Percentiles rank a stretch among this genome's conserved stretches.
Conservation (phyloP, 2,797 vertebrate genomes). For the Dendrocincla tyrannina region DNA sequence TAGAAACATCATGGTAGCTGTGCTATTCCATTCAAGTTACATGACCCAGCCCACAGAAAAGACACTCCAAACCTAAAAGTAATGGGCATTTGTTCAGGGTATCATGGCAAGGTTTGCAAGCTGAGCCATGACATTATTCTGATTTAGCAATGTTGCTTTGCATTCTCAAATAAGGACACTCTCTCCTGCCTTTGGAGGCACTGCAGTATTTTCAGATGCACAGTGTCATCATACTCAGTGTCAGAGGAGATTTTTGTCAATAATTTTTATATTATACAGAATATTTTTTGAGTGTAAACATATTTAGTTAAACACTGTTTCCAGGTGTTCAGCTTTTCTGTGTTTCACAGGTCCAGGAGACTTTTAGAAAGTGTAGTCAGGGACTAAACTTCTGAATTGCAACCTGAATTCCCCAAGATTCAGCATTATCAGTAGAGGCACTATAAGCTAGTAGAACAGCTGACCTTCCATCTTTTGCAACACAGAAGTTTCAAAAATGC, state of each 20-base stretch:
- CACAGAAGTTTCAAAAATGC: background rate
- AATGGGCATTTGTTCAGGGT: background rate
- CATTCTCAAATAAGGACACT: background rate
- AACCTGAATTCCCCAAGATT: background rate
- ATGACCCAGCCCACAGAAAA: background rate
- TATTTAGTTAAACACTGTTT: background rate
- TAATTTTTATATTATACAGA: background rate
- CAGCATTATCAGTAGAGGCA: background rate
- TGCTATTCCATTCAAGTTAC: background rate
- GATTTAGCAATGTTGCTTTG: background rate
- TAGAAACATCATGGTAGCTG: background rate
- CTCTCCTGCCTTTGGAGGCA: background rate
- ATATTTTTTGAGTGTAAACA: background rate
- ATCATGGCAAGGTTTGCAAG: background rate
- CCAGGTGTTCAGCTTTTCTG: background rate
- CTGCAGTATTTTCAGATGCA: background rate
- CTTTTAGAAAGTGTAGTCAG: background rate
- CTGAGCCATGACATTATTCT: background rate
- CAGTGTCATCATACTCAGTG: fast-evolving
- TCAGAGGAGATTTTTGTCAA: background rate
- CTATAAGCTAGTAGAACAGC: background rate
- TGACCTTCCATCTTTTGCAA: background rate
- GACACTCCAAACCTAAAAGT: background rate
- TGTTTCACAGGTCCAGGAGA: background rate
- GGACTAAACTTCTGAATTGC: background rate